Percentiles rank a stretch among this genome's conserved stretches.
phyloP scores from a whole-genome alignment of 2,113 vertebrate genomes.

The Aplodontia rufa region DNA sequence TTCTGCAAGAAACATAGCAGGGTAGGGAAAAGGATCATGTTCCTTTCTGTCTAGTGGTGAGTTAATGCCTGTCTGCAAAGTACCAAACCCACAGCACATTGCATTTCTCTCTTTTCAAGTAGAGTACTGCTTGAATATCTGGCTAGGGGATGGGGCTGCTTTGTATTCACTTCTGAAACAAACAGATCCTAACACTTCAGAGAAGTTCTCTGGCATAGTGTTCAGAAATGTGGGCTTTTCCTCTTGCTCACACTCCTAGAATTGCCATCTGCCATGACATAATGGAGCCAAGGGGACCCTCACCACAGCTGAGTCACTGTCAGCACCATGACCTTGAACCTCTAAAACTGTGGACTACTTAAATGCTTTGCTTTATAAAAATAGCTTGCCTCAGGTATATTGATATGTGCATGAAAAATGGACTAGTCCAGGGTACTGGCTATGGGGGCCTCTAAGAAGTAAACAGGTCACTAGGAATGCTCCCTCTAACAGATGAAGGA shows the following conservation, averaged over 20 bases:
- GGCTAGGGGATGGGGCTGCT: background rate
- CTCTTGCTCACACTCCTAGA: background rate
- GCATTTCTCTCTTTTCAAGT: background rate
- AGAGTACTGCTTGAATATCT: background rate
- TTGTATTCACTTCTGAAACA: slow-evolving; percentile 1
- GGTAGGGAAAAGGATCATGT: background rate
- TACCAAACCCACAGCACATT: slow-evolving; percentile 21
- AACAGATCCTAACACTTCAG: background rate
- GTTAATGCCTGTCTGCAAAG: slow-evolving; percentile 40
- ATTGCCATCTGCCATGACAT: background rate
- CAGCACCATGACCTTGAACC: background rate
- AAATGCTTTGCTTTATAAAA: background rate
- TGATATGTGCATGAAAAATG: background rate
- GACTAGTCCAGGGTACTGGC: background rate
- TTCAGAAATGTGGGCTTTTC: background rate
- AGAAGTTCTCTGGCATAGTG: background rate
- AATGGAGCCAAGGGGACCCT: background rate
- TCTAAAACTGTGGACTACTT: background rate
- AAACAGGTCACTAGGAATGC: background rate
- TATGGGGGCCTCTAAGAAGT: background rate
- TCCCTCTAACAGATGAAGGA: background rate
- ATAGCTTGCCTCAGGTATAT: background rate
- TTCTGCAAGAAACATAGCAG: background rate
- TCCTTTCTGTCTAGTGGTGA: slow-evolving; percentile 19
- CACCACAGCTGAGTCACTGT: background rate